Evolutionary conservation across 2,113 vertebrate genomes (phyloP), one percentile per base, ranked within the genome.

Genomic region (Epinephelus fuscoguttatus): DNA sequence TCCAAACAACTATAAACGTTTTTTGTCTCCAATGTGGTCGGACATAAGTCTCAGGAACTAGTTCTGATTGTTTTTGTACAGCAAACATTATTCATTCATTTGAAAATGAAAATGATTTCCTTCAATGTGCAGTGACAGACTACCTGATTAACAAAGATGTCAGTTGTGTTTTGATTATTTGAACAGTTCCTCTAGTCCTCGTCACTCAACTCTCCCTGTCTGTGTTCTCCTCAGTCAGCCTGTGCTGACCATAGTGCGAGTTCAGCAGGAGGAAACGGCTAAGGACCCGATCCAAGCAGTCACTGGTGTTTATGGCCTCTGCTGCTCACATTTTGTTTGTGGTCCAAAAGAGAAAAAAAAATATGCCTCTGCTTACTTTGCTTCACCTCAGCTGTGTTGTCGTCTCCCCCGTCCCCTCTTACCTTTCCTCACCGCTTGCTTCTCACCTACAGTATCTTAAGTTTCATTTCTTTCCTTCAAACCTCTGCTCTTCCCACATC

Each of bases 221-320:
- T 61, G 40, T 33, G 12, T 63, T 68, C 23, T 50, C 8, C 57
- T 80, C n/a, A 10, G 23, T 42, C 56, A 27, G 59, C 59, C 25
- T 66, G 69, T 47, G 71, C 53, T 83, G 81, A 84, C 78, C 68
- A 25, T 57, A 49, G 66, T 85, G 76, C 82, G 66, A 9, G 70
- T 73, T 67, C 75, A 79, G 78, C 27, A 27, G 75, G 27, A 79
- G 80, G 83, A 86, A 91, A 84, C 18, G 33, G 68, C 61, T 37
- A 3, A 76, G 81, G 70, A 84, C 66, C 45, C 40, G 55, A 83
- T 89, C 78, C 88, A 90, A 89, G 76, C 81, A 81, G 79, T 84
- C 73, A 69, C 61, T 84, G 59, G 84, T 93, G 90, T 92, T 93
- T 89, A 92, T 74, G 64, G 81, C 82, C 85, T 92, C 79, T 92